Evolutionary conservation across 2,888 invertebrate species (phyloP), one percentile per base, ranked within the genome.

Genomic region (Melanotus villosus): DNA sequence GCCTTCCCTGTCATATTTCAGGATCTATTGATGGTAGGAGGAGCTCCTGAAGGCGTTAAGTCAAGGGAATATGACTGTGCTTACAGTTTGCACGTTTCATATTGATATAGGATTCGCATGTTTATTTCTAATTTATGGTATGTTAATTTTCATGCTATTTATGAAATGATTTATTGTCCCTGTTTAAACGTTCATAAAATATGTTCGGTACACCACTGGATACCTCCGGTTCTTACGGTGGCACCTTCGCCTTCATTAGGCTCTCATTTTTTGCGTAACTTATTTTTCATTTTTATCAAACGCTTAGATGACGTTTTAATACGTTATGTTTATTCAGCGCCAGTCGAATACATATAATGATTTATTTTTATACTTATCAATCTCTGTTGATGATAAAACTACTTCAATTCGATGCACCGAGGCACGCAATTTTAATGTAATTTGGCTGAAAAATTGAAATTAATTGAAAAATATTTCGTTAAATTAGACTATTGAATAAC

Each of bases 1-100:
- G 57, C 58, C 66, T 66, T 74, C 73, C 73, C 70, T 69, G 65
- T 67, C 70, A 65, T 67, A 69, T 64, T 73, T 73, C 58, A 65
- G 72, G 72, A 73, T 78, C 78, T 81, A 82, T 82, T 81, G 81
- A 81, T 78, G 76, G 78, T 73, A 75, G 84, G 84, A 76, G 84
- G 81, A 73, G 78, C 78, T 77, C 78, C 59, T 63, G 78, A 77
- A 83, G 83, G 82, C 83, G 84, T 81, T 82, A 85, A 85, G 85
- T 84, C 84, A 85, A 80, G 80, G 79, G 83, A 82, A 82, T 83
- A 80, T 76, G 75, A 75, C 72, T 72, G 72, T 71, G 60, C 60
- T 74, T 72, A 74, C 70, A 70, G 70, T 70, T 70, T 76, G 76
- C 75, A 78, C 76, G 77, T 78, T 78, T 78, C 78, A 78, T 83